Base-by-base conservation (phyloP, 2,113 vertebrate genomes). In the Anolis carolinensis region DNA sequence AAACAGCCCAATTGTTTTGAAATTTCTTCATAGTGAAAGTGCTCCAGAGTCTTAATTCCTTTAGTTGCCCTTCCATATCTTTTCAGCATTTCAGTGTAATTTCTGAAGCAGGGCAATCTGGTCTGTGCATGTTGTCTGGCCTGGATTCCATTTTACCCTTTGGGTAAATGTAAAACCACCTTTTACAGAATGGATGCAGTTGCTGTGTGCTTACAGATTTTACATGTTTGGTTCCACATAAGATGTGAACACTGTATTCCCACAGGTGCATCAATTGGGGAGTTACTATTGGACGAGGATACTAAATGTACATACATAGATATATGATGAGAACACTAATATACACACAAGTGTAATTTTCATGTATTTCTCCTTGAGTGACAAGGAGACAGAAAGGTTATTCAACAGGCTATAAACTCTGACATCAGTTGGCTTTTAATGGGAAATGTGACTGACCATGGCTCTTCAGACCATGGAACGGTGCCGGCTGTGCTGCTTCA, bases 391-490 rank as follows among this genome's bases (percentile, higher is more conserved):
- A 9, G 59, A 73, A 59, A 86, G 70, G 78, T 67, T 34, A 14
- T 75, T 81, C 70, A 36, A 52, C 48, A 34, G 59, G n/a, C 36
- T 67, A 55, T 55, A 86, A 62, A 67, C 67, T 75, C 39, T 86
- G 55, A 86, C 39, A 81, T 63, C 70, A 67, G 11, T 34, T 63
- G 76, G n/a, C 20, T 30, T 18, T 80, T 80, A 50, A 74, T 73
- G n/a, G 70, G n/a, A 81, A 14, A 34, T 63, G 36, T 73, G 55
- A 65, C 21, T 67, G 78, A 78, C 70, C 52, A 39, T 74, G 70
- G 55, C 55, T 86, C 55, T 65, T 79, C 63, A 77, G 84, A 85
- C 75, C 84, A 70, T 85, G 75, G 23, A 65, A 79, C 20, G 23
- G 20, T 48, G 67, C 68, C 32, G 55, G 52, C 48, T 74, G 55